Conservation (phyloP, 2,888 invertebrate genomes). For the Fabriciana adippe region DNA sequence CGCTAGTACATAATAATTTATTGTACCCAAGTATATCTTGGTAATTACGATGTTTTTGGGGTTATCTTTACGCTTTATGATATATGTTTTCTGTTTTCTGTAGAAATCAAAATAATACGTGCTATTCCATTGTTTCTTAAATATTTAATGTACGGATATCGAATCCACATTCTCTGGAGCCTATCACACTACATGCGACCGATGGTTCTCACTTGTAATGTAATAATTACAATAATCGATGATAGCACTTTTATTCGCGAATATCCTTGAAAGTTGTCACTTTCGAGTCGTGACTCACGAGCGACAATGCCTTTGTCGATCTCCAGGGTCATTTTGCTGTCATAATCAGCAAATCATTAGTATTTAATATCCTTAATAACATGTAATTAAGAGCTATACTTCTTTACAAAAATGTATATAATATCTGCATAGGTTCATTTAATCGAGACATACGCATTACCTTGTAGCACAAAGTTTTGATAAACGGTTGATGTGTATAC, state of each 20-base stretch:
- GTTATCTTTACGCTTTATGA: too few relatives aligned
- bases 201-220: background rate
- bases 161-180: too few relatives aligned
- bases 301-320: constrained; percentile 43
- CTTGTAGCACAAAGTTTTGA: constrained; percentile 35
- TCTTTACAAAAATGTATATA: constrained; percentile 14
- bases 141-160: too few relatives aligned
- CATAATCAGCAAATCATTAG: constrained; percentile 40
- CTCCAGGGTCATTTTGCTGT: constrained; percentile 42
- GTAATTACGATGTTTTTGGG: too few relatives aligned
- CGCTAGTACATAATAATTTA: too few relatives aligned
- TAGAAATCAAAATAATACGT: too few relatives aligned
- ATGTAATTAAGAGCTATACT: constrained; percentile 33
- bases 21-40: too few relatives aligned
- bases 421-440: constrained; percentile 7
- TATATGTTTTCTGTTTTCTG: too few relatives aligned
- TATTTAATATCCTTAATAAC: constrained; percentile 38
- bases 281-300: constrained; percentile 50
- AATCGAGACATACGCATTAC: constrained; percentile 23
- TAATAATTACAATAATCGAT: constrained; percentile 15
- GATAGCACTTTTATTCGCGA: constrained; percentile 43
- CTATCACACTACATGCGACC: too few relatives aligned
- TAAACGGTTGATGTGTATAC: constrained; percentile 23
- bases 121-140: too few relatives aligned
- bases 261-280: constrained; percentile 48